Conservation (phyloP, 2,797 vertebrate species). For the Lutjanus campechanus region DNA sequence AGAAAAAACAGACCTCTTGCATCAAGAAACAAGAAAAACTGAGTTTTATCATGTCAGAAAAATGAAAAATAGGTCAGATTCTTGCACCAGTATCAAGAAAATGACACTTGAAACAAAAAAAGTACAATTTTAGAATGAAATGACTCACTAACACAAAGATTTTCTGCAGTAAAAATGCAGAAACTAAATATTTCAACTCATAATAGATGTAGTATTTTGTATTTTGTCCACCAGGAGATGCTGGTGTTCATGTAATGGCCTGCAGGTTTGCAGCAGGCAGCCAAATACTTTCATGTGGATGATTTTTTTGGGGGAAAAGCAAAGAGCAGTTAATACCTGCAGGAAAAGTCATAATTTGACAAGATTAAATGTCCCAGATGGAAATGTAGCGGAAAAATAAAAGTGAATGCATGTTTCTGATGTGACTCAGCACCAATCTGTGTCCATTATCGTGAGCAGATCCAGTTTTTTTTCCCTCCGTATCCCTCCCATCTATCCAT, state of each 20-base stretch:
- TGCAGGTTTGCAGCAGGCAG: slow-evolving; percentile 8
- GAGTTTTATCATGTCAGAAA: not conserved
- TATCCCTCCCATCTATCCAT: not conserved
- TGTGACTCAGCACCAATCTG: not conserved
- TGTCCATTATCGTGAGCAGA: not conserved
- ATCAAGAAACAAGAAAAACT: not conserved
- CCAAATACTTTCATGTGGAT: not conserved
- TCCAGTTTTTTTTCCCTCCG: not conserved
- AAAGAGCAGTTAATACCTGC: not conserved
- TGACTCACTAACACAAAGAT: not conserved
- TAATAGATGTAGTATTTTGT: not conserved
- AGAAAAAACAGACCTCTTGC: rapidly evolving
- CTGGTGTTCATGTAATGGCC: slow-evolving; percentile 54
- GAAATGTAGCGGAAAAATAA: not conserved
- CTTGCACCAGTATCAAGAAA: not conserved
- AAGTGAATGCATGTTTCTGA: not conserved
- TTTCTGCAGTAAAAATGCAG: not conserved
- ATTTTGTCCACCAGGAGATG: slow-evolving; percentile 70
- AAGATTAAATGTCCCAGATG: not conserved
- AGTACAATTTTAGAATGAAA: not conserved
- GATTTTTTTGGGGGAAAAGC: not conserved
- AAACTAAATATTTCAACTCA: not conserved
- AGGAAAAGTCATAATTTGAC: not conserved
- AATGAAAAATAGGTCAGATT: not conserved
- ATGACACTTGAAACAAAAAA: not conserved